Evolutionary conservation across 2,888 invertebrate species (phyloP).

Genomic region (Ophraella communa): DNA sequence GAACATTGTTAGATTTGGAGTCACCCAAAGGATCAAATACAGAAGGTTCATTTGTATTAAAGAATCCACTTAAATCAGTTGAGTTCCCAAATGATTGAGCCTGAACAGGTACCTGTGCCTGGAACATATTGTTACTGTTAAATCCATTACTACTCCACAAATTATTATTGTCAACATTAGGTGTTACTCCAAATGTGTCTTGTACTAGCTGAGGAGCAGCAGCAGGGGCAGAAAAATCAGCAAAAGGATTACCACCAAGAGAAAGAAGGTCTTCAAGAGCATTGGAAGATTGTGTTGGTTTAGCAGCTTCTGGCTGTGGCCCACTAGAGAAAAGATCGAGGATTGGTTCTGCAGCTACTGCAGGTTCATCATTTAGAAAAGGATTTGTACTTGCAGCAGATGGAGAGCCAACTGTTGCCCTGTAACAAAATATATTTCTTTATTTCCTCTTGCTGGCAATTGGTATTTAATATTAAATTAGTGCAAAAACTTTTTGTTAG

Average conservation of each 20-base stretch:
- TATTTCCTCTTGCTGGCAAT: background rate
- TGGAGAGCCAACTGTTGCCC: constrained; percentile 86
- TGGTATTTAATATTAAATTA: background rate
- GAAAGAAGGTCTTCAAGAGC: constrained; percentile 86
- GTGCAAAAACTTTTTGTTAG: background rate
- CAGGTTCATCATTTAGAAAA: constrained; percentile 70
- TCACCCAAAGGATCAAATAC: constrained; percentile 66
- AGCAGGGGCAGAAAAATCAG: constrained; percentile 67
- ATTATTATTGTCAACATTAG: constrained; percentile 48
- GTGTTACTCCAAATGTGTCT: constrained; percentile 48
- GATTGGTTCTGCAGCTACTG: constrained; percentile 62
- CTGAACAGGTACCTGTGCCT: constrained; percentile 30
- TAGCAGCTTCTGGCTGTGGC: constrained; percentile 36
- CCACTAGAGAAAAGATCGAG: constrained; percentile 78
- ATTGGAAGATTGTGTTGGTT: constrained; percentile 44
- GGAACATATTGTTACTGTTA: constrained; percentile 35
- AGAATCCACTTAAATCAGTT: constrained; percentile 61
- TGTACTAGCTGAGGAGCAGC: constrained; percentile 27
- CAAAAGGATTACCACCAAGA: constrained; percentile 82
- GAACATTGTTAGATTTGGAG: constrained; percentile 56
- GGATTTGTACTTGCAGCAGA: constrained; percentile 80
- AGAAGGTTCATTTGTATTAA: constrained; percentile 61
- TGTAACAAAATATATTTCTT: background rate
- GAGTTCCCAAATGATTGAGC: constrained; percentile 46
- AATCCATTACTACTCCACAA: constrained; percentile 56